These are phyloP conservation scores for Lysiphlebus fabarum DNA, from an alignment of 1,140 invertebrate genomes.

Conservation along the genomic window DNA sequence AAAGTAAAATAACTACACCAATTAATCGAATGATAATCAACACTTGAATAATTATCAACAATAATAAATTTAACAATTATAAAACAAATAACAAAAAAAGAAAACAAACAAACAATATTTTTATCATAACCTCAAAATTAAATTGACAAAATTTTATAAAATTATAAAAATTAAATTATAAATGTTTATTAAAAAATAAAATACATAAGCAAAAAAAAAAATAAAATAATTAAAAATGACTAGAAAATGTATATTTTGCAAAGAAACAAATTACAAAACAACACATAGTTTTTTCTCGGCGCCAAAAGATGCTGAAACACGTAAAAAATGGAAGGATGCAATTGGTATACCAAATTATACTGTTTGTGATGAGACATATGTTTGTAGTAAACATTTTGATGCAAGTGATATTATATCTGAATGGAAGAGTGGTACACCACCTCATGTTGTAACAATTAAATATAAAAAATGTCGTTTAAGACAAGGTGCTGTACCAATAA, in stretches of 20 bases:
- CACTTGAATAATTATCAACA: too few species aligned
- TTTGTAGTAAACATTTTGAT: constrained; percentile 50
- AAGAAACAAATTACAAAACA: constrained; percentile 49
- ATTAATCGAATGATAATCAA: too few species aligned
- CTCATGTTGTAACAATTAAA: constrained; percentile 48
- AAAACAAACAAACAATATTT: too few species aligned
- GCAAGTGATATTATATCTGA: constrained; percentile 48
- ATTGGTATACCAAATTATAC: constrained; percentile 41
- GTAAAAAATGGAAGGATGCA: constrained; percentile 46
- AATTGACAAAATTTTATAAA: too few species aligned
- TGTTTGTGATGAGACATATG: constrained; percentile 47
- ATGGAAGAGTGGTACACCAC: constrained; percentile 49
- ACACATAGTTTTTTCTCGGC: constrained; percentile 49
- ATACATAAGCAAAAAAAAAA: too few species aligned
- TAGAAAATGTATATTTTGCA: constrained; percentile 48
- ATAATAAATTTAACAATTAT: too few species aligned
- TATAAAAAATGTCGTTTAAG: constrained; percentile 50
- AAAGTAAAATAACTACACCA: too few species aligned
- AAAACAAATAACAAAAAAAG: too few species aligned
- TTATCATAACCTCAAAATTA: too few species aligned
- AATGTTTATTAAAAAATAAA: too few species aligned
- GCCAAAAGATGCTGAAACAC: constrained; percentile 44
- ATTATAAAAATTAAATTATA: too few species aligned
- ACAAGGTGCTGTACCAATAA: constrained; percentile 42
- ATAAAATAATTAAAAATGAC: too few species aligned